A percentile compares a stretch with the other conserved stretches of the same genome.
Conservation (phyloP, 2,888 invertebrate species). For the Tenthredo distinguenda region DNA sequence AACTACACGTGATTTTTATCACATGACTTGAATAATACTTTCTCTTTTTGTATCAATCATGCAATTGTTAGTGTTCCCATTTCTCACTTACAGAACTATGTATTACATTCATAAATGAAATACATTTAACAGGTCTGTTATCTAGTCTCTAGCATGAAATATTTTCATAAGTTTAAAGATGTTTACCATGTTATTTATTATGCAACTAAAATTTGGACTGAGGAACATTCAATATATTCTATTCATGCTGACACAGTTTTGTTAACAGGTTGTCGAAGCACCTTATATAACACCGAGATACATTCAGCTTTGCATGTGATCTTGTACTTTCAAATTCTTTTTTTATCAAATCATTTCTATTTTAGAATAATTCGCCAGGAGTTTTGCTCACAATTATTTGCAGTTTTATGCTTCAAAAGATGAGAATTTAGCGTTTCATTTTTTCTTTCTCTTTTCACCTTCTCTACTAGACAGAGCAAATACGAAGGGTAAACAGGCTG, state of each 20-base stretch:
- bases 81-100: not conserved
- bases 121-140: not conserved
- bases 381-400: not conserved
- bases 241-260: conserved; percentile 19
- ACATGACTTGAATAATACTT: conserved; percentile 40
- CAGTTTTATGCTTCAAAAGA: not conserved
- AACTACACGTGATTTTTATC: conserved; percentile 16
- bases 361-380: not conserved
- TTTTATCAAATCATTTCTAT: not conserved
- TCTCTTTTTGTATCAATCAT: conserved; percentile 29
- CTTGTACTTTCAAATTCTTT: not conserved
- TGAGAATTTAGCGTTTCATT: not conserved
- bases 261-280: not conserved
- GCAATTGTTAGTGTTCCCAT: conserved; percentile 12
- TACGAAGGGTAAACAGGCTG: conserved; percentile 93
- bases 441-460: conserved; percentile 57
- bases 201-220: not conserved
- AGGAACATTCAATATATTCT: conserved; percentile 1
- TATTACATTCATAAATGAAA: not conserved
- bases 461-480: conserved; percentile 92
- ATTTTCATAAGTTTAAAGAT: not conserved
- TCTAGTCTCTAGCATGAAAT: not conserved
- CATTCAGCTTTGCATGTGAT: not conserved
- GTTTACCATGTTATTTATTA: not conserved
- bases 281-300: not conserved